These are phyloP conservation scores for Platycheirus albimanus DNA, from an alignment of 2,888 invertebrate genomes.

Conservation along the genomic window DNA sequence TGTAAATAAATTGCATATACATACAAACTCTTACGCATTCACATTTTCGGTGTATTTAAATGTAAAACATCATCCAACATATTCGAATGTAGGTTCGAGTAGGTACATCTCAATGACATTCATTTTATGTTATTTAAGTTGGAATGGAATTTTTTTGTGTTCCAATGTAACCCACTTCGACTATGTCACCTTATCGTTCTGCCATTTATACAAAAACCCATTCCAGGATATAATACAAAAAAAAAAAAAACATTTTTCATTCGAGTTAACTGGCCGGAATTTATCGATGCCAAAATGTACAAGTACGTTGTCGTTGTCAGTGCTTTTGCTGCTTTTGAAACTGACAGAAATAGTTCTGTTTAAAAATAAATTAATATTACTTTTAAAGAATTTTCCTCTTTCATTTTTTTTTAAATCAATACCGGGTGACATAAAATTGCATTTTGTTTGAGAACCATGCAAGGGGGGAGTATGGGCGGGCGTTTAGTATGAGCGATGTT, in stretches of 20 bases:
- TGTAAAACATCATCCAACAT: slow-evolving; percentile 13
- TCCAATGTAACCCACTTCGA: slow-evolving; percentile 3
- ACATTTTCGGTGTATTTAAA: background rate
- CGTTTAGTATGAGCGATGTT: too few relatives aligned
- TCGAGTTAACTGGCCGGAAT: slow-evolving; percentile 26
- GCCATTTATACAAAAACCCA: slow-evolving; percentile 28
- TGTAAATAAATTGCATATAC: slow-evolving; percentile 45
- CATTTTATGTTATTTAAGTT: slow-evolving; percentile 22
- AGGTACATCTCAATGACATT: slow-evolving; percentile 24
- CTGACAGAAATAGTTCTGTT: slow-evolving; percentile 16
- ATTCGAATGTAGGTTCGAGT: too few relatives aligned
- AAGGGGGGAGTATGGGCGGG: too few relatives aligned
- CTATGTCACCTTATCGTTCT: slow-evolving; percentile 45
- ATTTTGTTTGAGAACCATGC: background rate
- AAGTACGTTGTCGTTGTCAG: slow-evolving; percentile 16
- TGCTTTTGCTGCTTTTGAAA: background rate
- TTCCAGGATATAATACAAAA: background rate
- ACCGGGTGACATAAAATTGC: background rate
- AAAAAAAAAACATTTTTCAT: background rate
- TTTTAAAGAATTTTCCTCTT: background rate
- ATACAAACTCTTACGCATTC: background rate
- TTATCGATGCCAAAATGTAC: slow-evolving; percentile 36
- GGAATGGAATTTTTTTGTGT: slow-evolving; percentile 5
- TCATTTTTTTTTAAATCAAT: background rate
- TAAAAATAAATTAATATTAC: slow-evolving; percentile 13